Conservation (phyloP, 2,888 invertebrate species). For the Leptura quadrifasciata region DNA sequence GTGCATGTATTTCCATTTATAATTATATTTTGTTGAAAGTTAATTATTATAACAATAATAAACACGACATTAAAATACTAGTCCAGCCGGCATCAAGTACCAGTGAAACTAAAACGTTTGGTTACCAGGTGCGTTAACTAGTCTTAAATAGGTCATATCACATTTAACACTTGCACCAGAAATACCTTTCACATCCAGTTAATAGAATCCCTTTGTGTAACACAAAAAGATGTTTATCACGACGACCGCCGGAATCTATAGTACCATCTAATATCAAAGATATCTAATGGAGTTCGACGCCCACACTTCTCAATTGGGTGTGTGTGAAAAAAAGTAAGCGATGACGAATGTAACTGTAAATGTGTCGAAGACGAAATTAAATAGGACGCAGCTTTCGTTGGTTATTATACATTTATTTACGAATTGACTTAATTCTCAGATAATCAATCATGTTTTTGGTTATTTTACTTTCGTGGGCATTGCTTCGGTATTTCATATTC, state of each 20-base stretch:
- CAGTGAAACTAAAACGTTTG: conserved; percentile 1
- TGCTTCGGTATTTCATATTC: too few relatives aligned
- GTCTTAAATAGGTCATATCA: conserved; percentile 19
- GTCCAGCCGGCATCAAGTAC: neutral
- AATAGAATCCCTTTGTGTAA: conserved; percentile 29
- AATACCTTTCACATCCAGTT: conserved; percentile 27
- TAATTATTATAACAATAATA: neutral
- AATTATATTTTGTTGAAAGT: neutral
- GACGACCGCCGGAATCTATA: conserved; percentile 10
- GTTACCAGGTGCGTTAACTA: neutral
- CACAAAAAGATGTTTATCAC: conserved; percentile 21
- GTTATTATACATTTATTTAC: too few relatives aligned
- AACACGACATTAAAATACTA: conserved; percentile 6
- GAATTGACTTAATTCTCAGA: too few relatives aligned
- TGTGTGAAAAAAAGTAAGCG: neutral
- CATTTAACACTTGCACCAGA: conserved; percentile 19
- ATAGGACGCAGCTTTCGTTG: too few relatives aligned
- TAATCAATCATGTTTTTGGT: too few relatives aligned
- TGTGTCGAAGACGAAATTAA: neutral
- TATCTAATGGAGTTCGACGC: conserved; percentile 27
- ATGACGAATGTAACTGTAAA: neutral
- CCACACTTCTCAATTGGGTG: neutral
- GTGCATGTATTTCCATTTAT: neutral
- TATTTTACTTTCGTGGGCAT: too few relatives aligned
- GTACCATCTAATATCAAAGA: conserved; percentile 24